Base-by-base conservation (phyloP, 2,113 vertebrate genomes). In the Piaya cayana region DNA sequence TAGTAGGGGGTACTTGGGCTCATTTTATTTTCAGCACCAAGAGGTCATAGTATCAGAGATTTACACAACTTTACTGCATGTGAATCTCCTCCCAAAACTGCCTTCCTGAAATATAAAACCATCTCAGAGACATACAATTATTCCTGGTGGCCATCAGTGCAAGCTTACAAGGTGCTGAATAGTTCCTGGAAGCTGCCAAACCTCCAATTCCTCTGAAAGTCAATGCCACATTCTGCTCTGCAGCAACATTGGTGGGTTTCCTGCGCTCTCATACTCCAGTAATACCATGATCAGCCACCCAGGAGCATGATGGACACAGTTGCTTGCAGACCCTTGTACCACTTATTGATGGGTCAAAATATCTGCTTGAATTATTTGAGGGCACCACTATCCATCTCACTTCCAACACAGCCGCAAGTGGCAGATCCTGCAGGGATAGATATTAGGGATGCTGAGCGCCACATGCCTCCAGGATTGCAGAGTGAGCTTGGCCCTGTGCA, bases 241-340 rank as follows among this genome's bases (percentile, higher is more conserved):
- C 75, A 50, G 71, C 0, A 0, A 52, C 60, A 68, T 29, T 88
- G 8, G 25, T 0, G n/a, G 21, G 32, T 3, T 36, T 45, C 62
- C 74, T 23, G 52, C 65, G 12, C 47, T 23, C 36, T 34, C 22
- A 18, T 2, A 18, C n/a, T 13, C 62, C 56, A 30, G 58, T 55
- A 53, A 7, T 42, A 71, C 59, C 43, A 21, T 0, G 6, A 52
- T 10, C 53, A 19, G 15, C 5, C 34, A 34, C 0, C 0, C 16
- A 36, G 16, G 15, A 68, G 22, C 63, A 88, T 2, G 1, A 12
- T 0, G 0, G 21, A 60, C 27, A 39, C 19, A 16, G 58, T 2
- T 68, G 13, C 39, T 11, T 27, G 29, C 42, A 74, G n/a, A 21
- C 19, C 71, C 49, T 3, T 12, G 32, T 30, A 18, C 43, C 49